These are phyloP conservation scores for Odocoileus hemionus DNA, from an alignment of 2,113 vertebrate species.

Conservation along the genomic window DNA sequence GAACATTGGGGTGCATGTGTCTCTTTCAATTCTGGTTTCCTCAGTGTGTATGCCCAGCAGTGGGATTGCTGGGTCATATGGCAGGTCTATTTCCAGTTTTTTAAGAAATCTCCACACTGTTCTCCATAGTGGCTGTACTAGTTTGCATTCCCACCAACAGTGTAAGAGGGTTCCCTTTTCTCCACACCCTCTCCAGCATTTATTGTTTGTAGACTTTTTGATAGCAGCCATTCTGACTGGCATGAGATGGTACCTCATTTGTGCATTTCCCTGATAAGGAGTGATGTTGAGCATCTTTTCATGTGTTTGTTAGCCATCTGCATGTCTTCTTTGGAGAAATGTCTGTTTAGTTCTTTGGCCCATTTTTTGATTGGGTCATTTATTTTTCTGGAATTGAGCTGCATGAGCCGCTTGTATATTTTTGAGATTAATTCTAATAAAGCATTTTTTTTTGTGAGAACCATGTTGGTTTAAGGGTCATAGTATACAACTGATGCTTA, in stretches of 20 bases:
- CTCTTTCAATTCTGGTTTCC: not conserved
- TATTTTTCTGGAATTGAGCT: not conserved
- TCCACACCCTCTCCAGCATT: not conserved
- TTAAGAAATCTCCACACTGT: not conserved
- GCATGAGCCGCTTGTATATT: not conserved
- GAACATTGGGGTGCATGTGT: fast-evolving
- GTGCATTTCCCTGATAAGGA: not conserved
- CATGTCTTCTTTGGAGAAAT: not conserved
- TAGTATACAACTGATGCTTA: not conserved
- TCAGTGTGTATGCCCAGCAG: not conserved
- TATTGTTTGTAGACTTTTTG: not conserved
- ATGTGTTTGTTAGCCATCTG: not conserved
- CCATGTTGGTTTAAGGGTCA: not conserved
- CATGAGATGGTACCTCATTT: not conserved
- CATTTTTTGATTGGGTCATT: not conserved
- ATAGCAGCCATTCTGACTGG: not conserved
- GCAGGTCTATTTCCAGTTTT: not conserved
- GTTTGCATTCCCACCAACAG: not conserved
- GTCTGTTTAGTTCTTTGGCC: not conserved
- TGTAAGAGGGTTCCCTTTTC: not conserved
- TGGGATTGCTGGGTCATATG: not conserved
- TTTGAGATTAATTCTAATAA: not conserved
- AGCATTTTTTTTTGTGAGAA: not conserved
- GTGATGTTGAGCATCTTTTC: not conserved
- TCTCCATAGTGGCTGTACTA: not conserved